Conservation (phyloP, 2,113 vertebrate genomes). For the Antigone vipio region DNA sequence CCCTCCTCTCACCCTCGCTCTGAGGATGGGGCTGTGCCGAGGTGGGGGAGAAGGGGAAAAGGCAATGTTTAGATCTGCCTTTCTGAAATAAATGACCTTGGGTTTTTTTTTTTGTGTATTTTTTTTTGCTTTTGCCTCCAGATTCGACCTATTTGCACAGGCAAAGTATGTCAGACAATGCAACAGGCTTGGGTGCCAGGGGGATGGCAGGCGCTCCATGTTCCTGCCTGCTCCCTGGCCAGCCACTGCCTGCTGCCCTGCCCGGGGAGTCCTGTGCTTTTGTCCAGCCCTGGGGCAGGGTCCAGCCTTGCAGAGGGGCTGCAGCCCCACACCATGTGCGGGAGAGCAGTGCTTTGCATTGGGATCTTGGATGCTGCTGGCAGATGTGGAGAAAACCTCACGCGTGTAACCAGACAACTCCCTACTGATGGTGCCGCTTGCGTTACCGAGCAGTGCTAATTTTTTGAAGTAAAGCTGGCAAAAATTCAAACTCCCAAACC, state of each 20-base stretch:
- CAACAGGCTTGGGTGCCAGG: rapidly evolving
- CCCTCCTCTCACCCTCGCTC: background rate
- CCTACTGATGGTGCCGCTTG: background rate
- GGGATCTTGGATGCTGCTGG: conserved; percentile 31
- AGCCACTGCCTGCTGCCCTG: background rate
- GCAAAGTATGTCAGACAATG: background rate
- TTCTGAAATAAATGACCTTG: background rate
- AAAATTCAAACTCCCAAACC: background rate
- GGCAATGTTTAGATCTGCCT: background rate
- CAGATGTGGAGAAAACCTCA: conserved; percentile 29
- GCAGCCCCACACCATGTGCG: rapidly evolving
- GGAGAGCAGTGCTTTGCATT: background rate
- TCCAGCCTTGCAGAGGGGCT: background rate
- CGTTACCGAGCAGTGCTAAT: background rate
- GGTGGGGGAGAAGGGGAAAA: background rate
- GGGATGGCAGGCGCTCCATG: rapidly evolving
- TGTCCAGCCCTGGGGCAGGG: background rate
- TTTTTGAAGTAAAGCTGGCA: background rate
- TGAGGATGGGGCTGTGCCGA: background rate
- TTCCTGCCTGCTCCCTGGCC: background rate
- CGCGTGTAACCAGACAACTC: background rate
- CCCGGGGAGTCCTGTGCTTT: background rate
- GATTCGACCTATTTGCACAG: background rate
- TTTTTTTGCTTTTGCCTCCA: background rate
- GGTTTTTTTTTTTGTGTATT: too few species aligned